Conservation (phyloP, 2,113 vertebrate species). For the Phaethon lepturus region DNA sequence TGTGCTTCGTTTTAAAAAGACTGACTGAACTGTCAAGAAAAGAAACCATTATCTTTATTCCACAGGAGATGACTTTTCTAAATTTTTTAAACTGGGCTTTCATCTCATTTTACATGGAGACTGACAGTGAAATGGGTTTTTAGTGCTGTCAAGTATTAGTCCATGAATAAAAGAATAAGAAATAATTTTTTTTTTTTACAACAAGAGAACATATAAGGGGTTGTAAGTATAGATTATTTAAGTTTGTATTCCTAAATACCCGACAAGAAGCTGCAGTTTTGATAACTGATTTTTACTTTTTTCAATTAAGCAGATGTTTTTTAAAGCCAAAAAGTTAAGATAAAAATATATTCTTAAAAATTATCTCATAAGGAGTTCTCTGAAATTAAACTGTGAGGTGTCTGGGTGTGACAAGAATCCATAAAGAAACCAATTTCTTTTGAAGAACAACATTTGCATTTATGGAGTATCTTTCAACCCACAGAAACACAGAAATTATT, state of each 20-base stretch:
- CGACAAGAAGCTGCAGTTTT: neutral
- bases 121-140: neutral
- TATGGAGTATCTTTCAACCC: neutral
- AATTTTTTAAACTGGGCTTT: neutral
- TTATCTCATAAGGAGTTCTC: rapidly evolving
- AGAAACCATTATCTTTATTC: neutral
- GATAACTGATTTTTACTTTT: neutral
- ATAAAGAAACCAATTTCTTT: neutral
- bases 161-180: neutral
- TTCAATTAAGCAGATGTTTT: neutral
- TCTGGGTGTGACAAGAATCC: neutral
- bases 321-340: neutral
- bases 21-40: neutral
- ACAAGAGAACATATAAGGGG: neutral
- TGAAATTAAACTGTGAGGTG: neutral
- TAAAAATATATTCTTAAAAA: neutral
- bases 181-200: neutral
- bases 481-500: neutral
- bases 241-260: neutral
- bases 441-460: neutral
- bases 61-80: neutral
- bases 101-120: neutral
- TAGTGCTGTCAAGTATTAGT: neutral
- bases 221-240: neutral
- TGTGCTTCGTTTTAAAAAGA: neutral